Evolutionary conservation across 2,113 vertebrate genomes (phyloP).

Genomic region (Microtus oregoni): DNA sequence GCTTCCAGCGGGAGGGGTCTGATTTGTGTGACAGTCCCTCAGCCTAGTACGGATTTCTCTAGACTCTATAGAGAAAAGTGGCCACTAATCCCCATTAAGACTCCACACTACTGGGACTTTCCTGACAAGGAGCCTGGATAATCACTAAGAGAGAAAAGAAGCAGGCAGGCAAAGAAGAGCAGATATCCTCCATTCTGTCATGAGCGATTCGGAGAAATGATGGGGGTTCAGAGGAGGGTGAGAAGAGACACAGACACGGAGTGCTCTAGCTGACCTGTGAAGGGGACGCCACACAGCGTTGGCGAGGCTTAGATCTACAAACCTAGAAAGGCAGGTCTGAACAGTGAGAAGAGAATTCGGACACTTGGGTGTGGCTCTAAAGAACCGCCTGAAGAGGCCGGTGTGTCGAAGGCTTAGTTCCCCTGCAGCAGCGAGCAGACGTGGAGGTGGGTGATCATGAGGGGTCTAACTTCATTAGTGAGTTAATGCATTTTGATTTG

Average conservation of each 20-base stretch:
- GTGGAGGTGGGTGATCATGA: neutral
- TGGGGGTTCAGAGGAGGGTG: neutral
- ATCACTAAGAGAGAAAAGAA: neutral
- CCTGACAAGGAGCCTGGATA: neutral
- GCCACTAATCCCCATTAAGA: neutral
- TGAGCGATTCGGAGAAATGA: neutral
- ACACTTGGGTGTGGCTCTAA: neutral
- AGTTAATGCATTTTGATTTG: neutral
- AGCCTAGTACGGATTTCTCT: neutral
- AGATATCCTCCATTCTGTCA: neutral
- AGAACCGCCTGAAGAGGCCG: neutral
- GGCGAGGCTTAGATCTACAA: neutral
- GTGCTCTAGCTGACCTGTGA: neutral
- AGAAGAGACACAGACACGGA: neutral
- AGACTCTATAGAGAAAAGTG: neutral
- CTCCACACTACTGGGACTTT: neutral
- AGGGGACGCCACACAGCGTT: accelerated
- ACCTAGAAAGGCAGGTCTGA: neutral
- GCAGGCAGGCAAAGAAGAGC: neutral
- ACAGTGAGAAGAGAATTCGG: neutral
- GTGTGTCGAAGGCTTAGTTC: neutral
- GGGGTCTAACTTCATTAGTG: neutral
- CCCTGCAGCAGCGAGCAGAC: neutral
- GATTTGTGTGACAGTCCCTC: neutral
- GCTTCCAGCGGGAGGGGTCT: neutral